A percentile compares a stretch with the other conserved stretches of the same genome.
Evolutionary conservation across 2,797 vertebrate genomes (phyloP).

Genomic region (Poecilia gillii): DNA sequence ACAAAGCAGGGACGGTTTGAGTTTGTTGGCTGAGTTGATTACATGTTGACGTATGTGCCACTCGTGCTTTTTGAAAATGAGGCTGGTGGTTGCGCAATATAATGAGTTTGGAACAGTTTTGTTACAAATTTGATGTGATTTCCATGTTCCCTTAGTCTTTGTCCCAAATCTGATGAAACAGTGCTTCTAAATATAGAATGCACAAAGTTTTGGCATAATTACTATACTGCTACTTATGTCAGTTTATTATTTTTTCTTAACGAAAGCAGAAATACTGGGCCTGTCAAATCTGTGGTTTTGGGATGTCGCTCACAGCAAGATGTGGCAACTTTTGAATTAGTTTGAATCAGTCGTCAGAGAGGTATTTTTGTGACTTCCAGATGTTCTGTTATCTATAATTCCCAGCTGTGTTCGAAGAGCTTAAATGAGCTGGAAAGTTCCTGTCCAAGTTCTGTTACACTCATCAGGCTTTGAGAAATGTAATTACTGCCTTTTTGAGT

Average conservation of each 20-base stretch:
- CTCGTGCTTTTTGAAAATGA: constrained; percentile 2
- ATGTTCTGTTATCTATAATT: constrained; percentile 81
- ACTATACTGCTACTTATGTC: constrained; percentile 31
- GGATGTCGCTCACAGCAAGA: constrained; percentile 68
- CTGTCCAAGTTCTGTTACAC: constrained; percentile 77
- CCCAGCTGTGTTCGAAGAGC: constrained; percentile 77
- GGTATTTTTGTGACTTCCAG: constrained; percentile 79
- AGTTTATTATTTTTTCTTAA: constrained; percentile 26
- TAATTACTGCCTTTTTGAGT: constrained; percentile 77
- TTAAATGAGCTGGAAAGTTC: constrained; percentile 79
- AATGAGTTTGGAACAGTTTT: constrained; percentile 5
- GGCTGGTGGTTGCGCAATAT: constrained; percentile 13
- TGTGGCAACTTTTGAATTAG: constrained; percentile 73
- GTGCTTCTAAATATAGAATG: constrained; percentile 18
- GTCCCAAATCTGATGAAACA: constrained; percentile 32
- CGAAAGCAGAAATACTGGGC: constrained; percentile 52
- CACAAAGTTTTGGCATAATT: constrained; percentile 52
- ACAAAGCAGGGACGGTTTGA: constrained; percentile 16
- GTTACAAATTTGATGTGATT: constrained; percentile 22
- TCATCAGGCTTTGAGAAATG: constrained; percentile 78
- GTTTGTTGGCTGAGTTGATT: constrained; percentile 14
- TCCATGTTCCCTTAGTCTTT: constrained; percentile 23
- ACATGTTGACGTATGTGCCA: constrained; percentile 7
- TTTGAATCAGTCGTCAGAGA: constrained; percentile 70
- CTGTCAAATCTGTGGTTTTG: constrained; percentile 64